phyloP scores from a whole-genome alignment of 2,797 vertebrate species.

The Sarcophilus harrisii region DNA sequence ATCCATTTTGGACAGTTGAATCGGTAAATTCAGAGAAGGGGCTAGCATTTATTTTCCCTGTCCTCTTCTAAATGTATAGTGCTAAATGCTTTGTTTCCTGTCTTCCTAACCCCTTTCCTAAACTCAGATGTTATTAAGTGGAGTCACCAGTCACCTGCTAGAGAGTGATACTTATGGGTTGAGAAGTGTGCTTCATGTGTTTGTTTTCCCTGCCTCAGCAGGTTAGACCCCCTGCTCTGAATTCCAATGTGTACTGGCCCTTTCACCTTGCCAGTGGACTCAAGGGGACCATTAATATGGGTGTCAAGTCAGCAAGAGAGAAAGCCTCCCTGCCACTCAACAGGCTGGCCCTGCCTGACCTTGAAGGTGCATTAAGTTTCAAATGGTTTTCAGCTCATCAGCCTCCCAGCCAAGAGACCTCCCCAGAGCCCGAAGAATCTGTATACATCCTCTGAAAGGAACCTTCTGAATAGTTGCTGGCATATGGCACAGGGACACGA shows the following conservation, averaged over 20 bases:
- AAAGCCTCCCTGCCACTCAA: slow-evolving; percentile 70
- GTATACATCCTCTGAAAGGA: background rate
- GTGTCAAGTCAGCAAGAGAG: slow-evolving; percentile 60
- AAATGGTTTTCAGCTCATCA: background rate
- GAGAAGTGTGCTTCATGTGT: background rate
- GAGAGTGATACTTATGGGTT: background rate
- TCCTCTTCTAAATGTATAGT: background rate
- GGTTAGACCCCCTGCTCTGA: slow-evolving; percentile 25
- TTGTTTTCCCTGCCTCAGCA: background rate
- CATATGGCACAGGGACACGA: background rate
- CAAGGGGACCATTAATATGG: slow-evolving; percentile 70
- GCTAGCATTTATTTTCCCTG: background rate
- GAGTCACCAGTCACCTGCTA: background rate
- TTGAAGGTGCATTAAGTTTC: slow-evolving; percentile 71
- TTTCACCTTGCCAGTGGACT: slow-evolving; percentile 69
- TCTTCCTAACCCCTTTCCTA: background rate
- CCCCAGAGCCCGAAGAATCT: background rate
- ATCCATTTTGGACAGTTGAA: background rate
- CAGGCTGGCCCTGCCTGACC: slow-evolving; percentile 67
- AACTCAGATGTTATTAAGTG: background rate
- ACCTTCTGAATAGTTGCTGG: background rate
- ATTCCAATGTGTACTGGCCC: slow-evolving; percentile 38
- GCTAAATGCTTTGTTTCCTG: background rate
- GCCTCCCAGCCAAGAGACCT: background rate
- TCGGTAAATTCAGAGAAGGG: background rate